Evolutionary conservation across 2,797 vertebrate genomes (phyloP).

Genomic region (Parotocinclus haroldoi): DNA sequence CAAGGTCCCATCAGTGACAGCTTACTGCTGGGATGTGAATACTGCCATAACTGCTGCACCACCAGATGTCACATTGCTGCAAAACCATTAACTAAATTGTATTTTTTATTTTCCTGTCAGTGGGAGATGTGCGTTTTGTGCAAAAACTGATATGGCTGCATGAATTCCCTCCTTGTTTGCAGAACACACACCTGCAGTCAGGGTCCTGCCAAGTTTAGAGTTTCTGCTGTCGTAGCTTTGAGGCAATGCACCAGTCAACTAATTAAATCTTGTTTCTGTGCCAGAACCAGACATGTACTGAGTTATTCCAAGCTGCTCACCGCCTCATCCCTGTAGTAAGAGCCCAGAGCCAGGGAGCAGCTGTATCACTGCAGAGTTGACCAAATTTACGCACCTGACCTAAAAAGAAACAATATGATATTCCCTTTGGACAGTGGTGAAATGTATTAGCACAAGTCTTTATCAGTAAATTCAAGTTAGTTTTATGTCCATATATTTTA

Average conservation of each 20-base stretch:
- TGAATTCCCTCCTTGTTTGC: too few species aligned
- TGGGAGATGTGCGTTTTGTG: neutral
- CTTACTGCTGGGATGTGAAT: too few species aligned
- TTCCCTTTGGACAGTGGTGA: neutral
- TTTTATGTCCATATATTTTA: constrained; percentile 2
- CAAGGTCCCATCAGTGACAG: too few species aligned
- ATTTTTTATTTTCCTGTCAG: too few species aligned
- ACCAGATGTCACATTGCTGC: too few species aligned
- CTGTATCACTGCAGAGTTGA: neutral
- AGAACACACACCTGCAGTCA: constrained; percentile 3
- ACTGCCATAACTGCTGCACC: too few species aligned
- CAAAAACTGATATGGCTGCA: too few species aligned
- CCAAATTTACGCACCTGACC: neutral
- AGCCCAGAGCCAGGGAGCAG: neutral
- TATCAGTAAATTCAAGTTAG: neutral
- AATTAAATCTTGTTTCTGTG: constrained; percentile 56
- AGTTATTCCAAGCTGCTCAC: neutral
- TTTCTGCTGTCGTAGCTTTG: constrained; percentile 41
- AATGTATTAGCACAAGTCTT: neutral
- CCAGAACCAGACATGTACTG: constrained; percentile 3
- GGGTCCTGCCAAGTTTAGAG: constrained; percentile 35
- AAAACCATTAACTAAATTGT: too few species aligned
- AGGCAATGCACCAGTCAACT: constrained; percentile 54
- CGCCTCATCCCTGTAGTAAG: neutral
- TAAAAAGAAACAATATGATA: neutral